Evolutionary conservation across 2,113 vertebrate genomes (phyloP).

Genomic region (Pongo pygmaeus): DNA sequence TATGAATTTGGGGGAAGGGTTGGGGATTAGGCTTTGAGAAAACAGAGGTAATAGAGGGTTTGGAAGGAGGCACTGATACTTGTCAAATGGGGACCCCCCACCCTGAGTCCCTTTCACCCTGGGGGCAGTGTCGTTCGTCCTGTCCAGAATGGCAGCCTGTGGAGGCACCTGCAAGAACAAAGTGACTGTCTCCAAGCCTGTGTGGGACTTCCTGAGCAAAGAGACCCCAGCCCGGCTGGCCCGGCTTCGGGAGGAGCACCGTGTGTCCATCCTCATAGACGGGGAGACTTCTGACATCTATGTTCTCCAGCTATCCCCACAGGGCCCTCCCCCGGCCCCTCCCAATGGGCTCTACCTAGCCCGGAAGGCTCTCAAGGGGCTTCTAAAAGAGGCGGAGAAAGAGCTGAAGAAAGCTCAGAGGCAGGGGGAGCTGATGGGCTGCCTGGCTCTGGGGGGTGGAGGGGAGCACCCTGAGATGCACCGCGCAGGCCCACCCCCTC

Average conservation of each 20-base stretch:
- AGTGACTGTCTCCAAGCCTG: constrained; percentile 93
- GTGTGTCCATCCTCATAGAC: constrained; percentile 91
- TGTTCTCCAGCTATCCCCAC: constrained; percentile 91
- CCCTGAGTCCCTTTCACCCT: constrained; percentile 75
- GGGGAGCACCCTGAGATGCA: constrained; percentile 88
- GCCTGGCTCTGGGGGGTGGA: constrained; percentile 90
- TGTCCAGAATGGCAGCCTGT: constrained; percentile 86
- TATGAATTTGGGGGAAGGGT: neutral
- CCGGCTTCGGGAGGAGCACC: constrained; percentile 93
- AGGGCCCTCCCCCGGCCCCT: constrained; percentile 82
- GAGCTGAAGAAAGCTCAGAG: constrained; percentile 88
- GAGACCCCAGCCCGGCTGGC: constrained; percentile 92
- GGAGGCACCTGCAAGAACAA: constrained; percentile 93
- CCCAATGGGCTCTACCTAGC: constrained; percentile 83
- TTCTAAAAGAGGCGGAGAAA: constrained; percentile 84
- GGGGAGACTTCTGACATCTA: constrained; percentile 96
- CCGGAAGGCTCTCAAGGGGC: constrained; percentile 84
- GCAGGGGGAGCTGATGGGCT: constrained; percentile 89
- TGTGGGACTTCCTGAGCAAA: constrained; percentile 95
- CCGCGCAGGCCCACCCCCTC: constrained; percentile 80
- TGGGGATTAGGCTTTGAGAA: neutral
- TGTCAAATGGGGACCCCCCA: constrained; percentile 54
- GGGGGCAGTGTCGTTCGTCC: constrained; percentile 84
- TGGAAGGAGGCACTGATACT: constrained; percentile 15
- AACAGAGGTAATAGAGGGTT: neutral